phyloP scores from a whole-genome alignment of 2,113 vertebrate species.

The Cryptotis parvus region DNA sequence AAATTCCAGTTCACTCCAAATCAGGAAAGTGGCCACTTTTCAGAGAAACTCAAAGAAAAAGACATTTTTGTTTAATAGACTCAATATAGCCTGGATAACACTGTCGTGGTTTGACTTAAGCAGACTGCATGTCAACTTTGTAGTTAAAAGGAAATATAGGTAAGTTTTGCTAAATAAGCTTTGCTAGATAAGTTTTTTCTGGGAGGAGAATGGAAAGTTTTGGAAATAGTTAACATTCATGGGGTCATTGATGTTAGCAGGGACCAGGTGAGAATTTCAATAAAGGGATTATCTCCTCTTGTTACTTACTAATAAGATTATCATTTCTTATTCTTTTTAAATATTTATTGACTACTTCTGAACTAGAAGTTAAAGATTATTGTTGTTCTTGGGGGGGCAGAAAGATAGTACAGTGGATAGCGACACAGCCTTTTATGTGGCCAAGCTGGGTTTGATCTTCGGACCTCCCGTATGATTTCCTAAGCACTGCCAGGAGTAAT shows the following conservation, averaged over 20 bases:
- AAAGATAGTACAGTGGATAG: no score
- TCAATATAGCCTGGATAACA: no score
- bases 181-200: no score
- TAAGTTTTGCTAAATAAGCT: background rate
- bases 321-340: background rate
- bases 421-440: no score
- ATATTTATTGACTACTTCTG: background rate
- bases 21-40: background rate
- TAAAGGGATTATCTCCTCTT: fast-evolving
- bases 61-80: background rate
- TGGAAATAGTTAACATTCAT: no score
- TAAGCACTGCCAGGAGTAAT: no score
- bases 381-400: no score
- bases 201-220: fast-evolving
- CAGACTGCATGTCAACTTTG: background rate
- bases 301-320: background rate
- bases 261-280: fast-evolving
- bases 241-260: fast-evolving
- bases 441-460: no score
- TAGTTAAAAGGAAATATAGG: fast-evolving
- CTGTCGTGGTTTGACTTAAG: fast-evolving
- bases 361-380: no score
- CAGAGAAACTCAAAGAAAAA: background rate
- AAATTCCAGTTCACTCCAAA: background rate
- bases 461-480: no score